Conservation (phyloP, 2,797 vertebrate genomes). For the Manis pentadactyla region DNA sequence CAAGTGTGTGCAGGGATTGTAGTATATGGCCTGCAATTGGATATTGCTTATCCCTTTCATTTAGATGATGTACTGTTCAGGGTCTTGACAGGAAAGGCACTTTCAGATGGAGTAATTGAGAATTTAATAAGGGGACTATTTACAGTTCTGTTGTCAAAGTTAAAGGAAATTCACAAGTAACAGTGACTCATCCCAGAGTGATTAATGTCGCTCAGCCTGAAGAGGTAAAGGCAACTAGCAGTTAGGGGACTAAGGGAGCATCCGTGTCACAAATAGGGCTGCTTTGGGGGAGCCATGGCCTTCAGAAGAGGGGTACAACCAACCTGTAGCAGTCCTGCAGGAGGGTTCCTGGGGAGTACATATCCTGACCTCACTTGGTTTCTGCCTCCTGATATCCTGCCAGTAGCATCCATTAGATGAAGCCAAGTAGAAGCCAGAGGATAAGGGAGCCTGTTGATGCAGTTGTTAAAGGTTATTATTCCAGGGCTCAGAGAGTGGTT, state of each 20-base stretch:
- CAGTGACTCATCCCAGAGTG: not conserved
- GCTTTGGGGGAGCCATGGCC: not conserved
- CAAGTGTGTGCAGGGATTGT: not conserved
- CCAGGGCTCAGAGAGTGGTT: not conserved
- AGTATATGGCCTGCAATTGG: not conserved
- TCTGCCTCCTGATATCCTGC: not conserved
- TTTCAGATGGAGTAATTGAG: not conserved
- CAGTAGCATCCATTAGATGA: not conserved
- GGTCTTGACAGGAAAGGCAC: not conserved
- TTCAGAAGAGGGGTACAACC: not conserved
- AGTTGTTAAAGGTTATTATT: not conserved
- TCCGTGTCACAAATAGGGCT: not conserved
- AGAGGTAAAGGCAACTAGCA: not conserved
- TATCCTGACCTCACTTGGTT: not conserved
- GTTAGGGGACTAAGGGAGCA: not conserved
- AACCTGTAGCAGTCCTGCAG: not conserved
- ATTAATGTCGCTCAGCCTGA: not conserved
- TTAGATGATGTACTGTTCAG: not conserved
- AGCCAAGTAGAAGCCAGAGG: not conserved
- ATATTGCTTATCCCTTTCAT: not conserved
- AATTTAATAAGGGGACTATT: constrained; percentile 27
- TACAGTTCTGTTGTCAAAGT: not conserved
- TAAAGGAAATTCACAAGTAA: not conserved
- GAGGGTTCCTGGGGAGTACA: not conserved
- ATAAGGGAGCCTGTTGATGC: not conserved